phyloP scores from a whole-genome alignment of 2,797 vertebrate genomes.

The Sylvia borin region DNA sequence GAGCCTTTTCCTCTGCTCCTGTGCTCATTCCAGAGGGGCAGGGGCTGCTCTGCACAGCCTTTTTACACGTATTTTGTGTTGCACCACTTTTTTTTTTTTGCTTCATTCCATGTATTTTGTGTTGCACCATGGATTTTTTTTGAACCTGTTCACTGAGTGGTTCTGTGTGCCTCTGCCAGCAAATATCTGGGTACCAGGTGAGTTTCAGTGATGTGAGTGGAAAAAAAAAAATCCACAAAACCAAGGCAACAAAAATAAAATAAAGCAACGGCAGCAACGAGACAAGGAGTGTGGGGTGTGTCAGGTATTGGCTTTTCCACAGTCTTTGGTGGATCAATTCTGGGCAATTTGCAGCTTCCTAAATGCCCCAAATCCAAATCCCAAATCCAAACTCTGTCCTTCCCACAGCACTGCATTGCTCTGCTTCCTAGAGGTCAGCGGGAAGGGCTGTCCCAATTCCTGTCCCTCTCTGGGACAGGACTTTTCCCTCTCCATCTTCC shows the following conservation, averaged over 20 bases:
- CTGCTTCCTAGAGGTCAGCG: neutral
- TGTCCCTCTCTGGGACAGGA: neutral
- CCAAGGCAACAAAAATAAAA: neutral
- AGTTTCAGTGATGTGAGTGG: neutral
- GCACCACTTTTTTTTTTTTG: too few relatives aligned
- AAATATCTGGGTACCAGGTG: neutral
- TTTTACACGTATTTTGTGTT: neutral
- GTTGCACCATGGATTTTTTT: too few relatives aligned
- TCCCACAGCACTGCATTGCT: neutral
- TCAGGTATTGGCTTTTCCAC: neutral
- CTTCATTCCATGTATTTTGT: too few relatives aligned
- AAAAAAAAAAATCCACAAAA: neutral
- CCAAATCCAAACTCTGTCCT: neutral
- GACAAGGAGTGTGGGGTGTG: neutral
- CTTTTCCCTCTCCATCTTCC: neutral
- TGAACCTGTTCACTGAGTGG: neutral
- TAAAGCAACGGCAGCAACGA: neutral
- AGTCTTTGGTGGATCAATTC: neutral
- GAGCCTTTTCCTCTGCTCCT: neutral
- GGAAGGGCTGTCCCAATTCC: neutral
- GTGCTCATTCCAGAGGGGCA: neutral
- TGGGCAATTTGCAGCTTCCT: neutral
- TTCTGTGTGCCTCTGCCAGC: neutral
- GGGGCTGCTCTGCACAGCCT: neutral
- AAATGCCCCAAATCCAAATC: neutral